These are phyloP conservation scores for Sipha flava DNA, from an alignment of 1,140 invertebrate species.

Conservation along the genomic window DNA sequence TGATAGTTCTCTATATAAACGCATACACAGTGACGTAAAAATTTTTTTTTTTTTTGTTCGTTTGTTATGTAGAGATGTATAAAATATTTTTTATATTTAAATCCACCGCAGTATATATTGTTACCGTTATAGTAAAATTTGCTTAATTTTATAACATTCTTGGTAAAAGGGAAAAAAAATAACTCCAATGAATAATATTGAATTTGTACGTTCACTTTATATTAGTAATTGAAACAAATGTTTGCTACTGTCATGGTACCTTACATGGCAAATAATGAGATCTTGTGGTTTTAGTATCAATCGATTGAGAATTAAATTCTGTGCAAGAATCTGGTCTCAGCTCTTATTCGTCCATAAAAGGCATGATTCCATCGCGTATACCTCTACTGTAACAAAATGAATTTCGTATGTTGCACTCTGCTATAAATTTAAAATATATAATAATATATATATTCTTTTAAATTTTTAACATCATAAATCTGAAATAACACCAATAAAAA, in stretches of 20 bases:
- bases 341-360: slow-evolving; percentile 1
- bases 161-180: neutral
- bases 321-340: neutral
- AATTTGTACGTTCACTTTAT: neutral
- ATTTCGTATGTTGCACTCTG: neutral
- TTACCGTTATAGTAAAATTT: no score
- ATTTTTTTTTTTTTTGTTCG: no score
- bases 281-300: neutral
- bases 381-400: neutral
- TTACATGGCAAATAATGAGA: slow-evolving; percentile 14
- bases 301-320: neutral
- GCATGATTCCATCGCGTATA: neutral
- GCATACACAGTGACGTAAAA: no score
- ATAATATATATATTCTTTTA: no score
- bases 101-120: no score
- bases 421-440: neutral
- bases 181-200: neutral
- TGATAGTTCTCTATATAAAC: no score
- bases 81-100: no score
- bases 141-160: no score
- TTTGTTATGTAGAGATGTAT: no score
- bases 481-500: no score
- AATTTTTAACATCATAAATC: no score
- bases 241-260: neutral
- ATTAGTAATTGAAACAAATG: neutral